phyloP scores from a whole-genome alignment of 2,113 vertebrate genomes.

The Laticauda colubrina region DNA sequence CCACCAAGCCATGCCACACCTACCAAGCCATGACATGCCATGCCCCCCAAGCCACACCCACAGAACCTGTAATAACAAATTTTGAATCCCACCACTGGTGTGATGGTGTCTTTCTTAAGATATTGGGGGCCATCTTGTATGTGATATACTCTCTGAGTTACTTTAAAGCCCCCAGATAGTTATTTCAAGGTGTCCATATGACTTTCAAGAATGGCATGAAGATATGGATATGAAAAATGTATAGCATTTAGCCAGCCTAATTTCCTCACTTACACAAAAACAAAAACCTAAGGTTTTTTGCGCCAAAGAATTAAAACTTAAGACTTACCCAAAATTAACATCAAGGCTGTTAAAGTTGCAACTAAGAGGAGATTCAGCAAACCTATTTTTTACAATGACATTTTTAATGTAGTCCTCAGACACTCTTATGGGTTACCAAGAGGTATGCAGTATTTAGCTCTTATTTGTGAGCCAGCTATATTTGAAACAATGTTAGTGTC shows the following conservation, averaged over 20 bases:
- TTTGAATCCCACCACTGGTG: too few relatives aligned
- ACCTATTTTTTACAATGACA: conserved; percentile 51
- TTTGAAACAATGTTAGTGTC: conserved; percentile 79
- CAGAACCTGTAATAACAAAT: too few relatives aligned
- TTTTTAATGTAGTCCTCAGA: conserved; percentile 58
- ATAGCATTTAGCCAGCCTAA: conserved; percentile 28
- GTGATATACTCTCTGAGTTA: neutral
- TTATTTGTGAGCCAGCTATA: conserved; percentile 68
- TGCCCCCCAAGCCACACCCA: too few relatives aligned
- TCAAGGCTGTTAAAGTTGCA: conserved; percentile 56
- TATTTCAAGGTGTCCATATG: neutral
- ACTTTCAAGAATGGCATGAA: neutral
- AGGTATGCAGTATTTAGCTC: conserved; percentile 50
- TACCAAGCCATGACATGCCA: too few relatives aligned
- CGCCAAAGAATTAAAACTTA: conserved; percentile 57
- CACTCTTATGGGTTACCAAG: conserved; percentile 50
- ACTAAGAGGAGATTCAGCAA: conserved; percentile 42
- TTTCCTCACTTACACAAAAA: conserved; percentile 21
- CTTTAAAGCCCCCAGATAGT: neutral
- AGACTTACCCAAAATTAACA: conserved; percentile 33
- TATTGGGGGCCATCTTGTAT: neutral
- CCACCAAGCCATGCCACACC: too few relatives aligned
- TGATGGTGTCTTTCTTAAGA: neutral
- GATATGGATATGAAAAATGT: neutral
- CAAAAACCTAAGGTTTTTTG: conserved; percentile 27